A percentile compares a stretch with the other conserved stretches of the same genome.
These are phyloP conservation scores for Periophthalmus magnuspinnatus DNA, from an alignment of 2,797 vertebrate genomes.

Conservation along the genomic window DNA sequence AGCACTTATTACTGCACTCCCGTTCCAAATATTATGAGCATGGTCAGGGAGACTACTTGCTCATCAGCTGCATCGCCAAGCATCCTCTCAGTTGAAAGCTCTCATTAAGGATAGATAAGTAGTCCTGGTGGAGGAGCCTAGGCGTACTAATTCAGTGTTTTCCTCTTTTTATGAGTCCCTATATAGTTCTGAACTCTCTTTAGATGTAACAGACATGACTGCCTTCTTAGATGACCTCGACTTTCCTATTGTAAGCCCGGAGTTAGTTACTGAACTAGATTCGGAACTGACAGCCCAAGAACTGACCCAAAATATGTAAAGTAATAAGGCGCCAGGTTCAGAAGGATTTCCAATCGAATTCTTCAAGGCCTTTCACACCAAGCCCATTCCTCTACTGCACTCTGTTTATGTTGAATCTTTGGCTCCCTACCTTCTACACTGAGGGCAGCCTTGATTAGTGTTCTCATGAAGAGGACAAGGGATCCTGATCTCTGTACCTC, in stretches of 20 bases:
- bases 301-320: slow-evolving; percentile 13
- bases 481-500: slow-evolving; percentile 12
- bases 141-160: slow-evolving; percentile 18
- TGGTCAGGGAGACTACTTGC: neutral
- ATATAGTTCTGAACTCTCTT: slow-evolving; percentile 4
- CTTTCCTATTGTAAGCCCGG: neutral
- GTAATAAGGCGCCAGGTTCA: slow-evolving; percentile 8
- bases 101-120: neutral
- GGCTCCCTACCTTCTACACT: slow-evolving; percentile 4
- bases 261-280: neutral
- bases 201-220: neutral
- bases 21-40: slow-evolving; percentile 1
- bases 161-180: slow-evolving; percentile 8
- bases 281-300: too few species aligned
- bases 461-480: slow-evolving; percentile 24
- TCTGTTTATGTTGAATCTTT: slow-evolving; percentile 5
- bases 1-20: neutral
- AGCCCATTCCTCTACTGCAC: slow-evolving; percentile 5
- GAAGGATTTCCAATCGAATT: slow-evolving; percentile 21
- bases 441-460: slow-evolving; percentile 14
- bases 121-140: neutral
- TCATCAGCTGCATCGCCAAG: neutral
- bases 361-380: slow-evolving; percentile 11
- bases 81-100: neutral
- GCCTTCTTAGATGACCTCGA: neutral